phyloP scores from a whole-genome alignment of 2,797 vertebrate species.

The Catharus ustulatus region DNA sequence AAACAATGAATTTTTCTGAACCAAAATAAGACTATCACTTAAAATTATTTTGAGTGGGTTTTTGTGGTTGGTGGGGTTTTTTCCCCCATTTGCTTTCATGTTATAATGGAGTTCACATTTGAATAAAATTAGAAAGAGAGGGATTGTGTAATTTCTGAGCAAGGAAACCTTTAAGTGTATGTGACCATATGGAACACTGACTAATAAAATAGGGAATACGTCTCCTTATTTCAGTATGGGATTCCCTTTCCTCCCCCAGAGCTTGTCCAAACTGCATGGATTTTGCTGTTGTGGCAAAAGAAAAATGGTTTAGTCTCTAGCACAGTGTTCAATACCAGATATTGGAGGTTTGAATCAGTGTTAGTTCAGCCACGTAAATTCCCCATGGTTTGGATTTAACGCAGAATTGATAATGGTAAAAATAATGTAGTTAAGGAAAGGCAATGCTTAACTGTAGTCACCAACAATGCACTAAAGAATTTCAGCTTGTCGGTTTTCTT shows the following conservation, averaged over 20 bases:
- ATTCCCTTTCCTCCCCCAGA: not conserved
- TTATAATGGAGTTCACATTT: not conserved
- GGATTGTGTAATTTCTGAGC: not conserved
- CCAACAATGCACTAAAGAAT: not conserved
- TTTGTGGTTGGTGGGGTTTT: too few species aligned
- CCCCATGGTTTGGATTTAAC: not conserved
- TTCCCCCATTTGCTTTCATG: not conserved
- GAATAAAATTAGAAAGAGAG: not conserved
- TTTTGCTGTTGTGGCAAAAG: not conserved
- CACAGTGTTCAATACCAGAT: not conserved
- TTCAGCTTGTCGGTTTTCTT: not conserved
- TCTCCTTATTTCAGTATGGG: not conserved
- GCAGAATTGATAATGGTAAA: not conserved
- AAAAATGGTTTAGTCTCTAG: not conserved
- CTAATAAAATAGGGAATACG: not conserved
- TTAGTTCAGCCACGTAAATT: not conserved
- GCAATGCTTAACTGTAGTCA: not conserved
- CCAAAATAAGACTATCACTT: not conserved
- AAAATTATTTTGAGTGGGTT: fast-evolving
- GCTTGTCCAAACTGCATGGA: not conserved
- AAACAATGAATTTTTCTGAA: not conserved
- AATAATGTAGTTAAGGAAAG: not conserved
- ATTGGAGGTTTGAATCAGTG: not conserved
- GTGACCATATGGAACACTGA: not conserved
- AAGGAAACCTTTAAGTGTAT: not conserved